Evolutionary conservation across 1,140 invertebrate genomes (phyloP).

Genomic region (Chironomus tepperi): DNA sequence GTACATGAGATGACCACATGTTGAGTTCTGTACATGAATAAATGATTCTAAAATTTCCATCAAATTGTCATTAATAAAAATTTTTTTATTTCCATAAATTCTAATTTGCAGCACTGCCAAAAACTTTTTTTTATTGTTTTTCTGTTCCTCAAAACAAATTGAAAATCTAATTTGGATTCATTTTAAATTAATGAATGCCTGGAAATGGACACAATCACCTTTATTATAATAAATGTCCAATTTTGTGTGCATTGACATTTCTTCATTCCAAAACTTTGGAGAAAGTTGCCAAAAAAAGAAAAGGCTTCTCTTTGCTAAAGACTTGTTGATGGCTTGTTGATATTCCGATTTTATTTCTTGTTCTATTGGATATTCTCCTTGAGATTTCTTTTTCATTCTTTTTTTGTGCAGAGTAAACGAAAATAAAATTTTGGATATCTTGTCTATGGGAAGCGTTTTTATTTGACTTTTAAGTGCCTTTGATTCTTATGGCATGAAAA

Average conservation of each 20-base stretch:
- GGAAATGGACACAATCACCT: no score
- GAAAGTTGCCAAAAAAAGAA: neutral
- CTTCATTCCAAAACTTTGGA: neutral
- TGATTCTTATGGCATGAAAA: no score
- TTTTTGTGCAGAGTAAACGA: no score
- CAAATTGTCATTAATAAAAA: neutral
- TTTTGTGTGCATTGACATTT: neutral
- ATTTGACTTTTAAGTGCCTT: no score
- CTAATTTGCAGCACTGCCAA: neutral
- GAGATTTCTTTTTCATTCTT: no score
- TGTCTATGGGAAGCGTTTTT: no score
- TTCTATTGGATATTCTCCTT: neutral
- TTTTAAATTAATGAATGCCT: no score
- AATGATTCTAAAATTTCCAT: neutral
- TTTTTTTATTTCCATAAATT: neutral
- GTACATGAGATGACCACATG: neutral
- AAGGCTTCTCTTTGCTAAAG: neutral
- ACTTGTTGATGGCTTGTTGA: conserved; percentile 10
- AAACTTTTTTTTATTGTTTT: neutral
- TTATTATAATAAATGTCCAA: no score
- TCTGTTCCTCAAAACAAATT: no score
- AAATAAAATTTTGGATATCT: no score
- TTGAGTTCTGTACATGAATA: neutral
- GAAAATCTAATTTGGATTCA: no score
- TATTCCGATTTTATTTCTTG: neutral